A percentile compares a stretch with the other conserved stretches of the same genome.
Conservation (phyloP, 2,113 vertebrate species). For the Lichenostomus cassidix region DNA sequence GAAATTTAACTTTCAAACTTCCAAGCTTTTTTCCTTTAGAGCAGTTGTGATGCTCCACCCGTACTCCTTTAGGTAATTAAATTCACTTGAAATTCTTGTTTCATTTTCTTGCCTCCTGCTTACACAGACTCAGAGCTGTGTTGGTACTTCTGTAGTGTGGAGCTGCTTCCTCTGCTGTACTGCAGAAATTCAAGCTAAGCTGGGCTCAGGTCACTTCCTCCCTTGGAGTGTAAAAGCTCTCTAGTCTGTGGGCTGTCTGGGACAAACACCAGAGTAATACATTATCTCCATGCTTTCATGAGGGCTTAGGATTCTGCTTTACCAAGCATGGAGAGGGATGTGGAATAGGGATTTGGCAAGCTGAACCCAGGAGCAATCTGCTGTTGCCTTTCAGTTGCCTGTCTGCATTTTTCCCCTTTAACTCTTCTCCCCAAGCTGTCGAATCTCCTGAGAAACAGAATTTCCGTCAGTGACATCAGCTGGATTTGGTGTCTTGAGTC, state of each 20-base stretch:
- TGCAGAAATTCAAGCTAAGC: background rate
- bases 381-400: background rate
- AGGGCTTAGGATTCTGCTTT: background rate
- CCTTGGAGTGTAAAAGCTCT: background rate
- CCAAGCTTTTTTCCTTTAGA: background rate
- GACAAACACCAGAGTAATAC: too few relatives aligned
- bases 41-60: background rate
- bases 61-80: background rate
- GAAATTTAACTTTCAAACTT: background rate
- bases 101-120: background rate
- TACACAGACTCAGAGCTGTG: background rate
- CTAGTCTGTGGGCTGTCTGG: background rate
- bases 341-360: background rate
- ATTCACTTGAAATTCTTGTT: background rate
- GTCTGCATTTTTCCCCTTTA: background rate
- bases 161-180: background rate
- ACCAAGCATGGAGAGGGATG: background rate
- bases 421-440: background rate
- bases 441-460: background rate
- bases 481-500: constrained; percentile 9
- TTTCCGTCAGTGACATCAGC: background rate
- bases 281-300: fast-evolving
- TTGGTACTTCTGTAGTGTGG: background rate
- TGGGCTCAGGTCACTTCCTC: background rate
- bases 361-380: background rate